Evolutionary conservation across 2,113 vertebrate genomes (phyloP), one percentile per base, ranked within the genome.

Genomic region (Microcebus griseorufus): DNA sequence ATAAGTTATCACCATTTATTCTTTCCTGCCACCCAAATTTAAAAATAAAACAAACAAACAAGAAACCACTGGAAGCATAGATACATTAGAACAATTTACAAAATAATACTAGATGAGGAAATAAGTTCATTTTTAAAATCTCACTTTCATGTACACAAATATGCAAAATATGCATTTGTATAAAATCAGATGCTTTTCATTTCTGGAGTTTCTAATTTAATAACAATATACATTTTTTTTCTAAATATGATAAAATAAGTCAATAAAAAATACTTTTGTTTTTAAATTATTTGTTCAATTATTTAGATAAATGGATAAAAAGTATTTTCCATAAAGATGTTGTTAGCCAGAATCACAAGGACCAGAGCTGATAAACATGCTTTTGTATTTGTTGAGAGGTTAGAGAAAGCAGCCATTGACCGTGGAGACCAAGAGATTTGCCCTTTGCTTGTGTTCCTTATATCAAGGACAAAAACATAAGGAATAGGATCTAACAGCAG

Each of bases 111-210:
- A 82, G 9, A 0, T 85, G 10, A 93, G 29, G 12, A 93, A 87
- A 76, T 89, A 82, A 70, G 9, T 67, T 78, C 14, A 58, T 87
- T 60, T 70, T 42, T 83, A n/a, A 62, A 67, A 67, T 67, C 96
- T 87, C 11, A 78, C 29, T 37, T 92, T 11, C 34, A 60, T 84
- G 32, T 67, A 64, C 5, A 67, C 81, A 94, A 76, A 60, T n/a
- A 83, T 20, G 0, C 1, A 82, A 87, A 62, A 65, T 25, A 89
- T 51, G 0, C 6, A 48, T 70, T 58, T 73, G 25, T 29, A 51
- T n/a, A 95, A 88, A 69, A n/a, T 67, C 53, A 84, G 9, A 69
- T 75, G 8, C 2, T 55, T 94, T 95, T 70, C 9, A 85, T 93
- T 91, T 91, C 5, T 27, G 29, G 32, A 65, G 6, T 89, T 84